Evolutionary conservation across 2,888 invertebrate genomes (phyloP).

Genomic region (Nephrotoma flavescens): DNA sequence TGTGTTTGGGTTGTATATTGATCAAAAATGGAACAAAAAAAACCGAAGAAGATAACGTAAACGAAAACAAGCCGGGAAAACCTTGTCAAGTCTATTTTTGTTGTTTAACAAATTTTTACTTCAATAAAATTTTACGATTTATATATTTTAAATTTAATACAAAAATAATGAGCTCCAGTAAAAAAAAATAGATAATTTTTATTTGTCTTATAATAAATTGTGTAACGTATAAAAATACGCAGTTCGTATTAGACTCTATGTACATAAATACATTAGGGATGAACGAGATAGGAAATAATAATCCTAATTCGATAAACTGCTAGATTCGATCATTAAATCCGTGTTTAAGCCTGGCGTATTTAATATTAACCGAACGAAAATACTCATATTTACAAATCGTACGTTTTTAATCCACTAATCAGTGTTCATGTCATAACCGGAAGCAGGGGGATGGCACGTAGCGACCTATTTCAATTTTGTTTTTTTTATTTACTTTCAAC

Average conservation of each 20-base stretch:
- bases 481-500: background rate
- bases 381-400: background rate
- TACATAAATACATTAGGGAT: background rate
- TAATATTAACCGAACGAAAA: background rate
- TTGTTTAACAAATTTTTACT: background rate
- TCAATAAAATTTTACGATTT: background rate
- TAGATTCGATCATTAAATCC: background rate
- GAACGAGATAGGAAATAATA: background rate
- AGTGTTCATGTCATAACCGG: background rate
- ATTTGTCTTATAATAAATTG: background rate
- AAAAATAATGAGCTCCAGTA: background rate
- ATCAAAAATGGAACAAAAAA: background rate
- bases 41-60: background rate
- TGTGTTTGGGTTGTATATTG: background rate
- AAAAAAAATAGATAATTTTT: background rate
- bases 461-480: background rate
- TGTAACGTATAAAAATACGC: background rate
- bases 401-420: background rate
- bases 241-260: background rate
- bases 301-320: background rate
- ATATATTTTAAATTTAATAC: background rate
- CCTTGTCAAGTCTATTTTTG: background rate
- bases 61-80: background rate
- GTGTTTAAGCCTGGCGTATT: background rate
- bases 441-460: background rate